A percentile compares a stretch with the other conserved stretches of the same genome.
Evolutionary conservation across 2,888 invertebrate species (phyloP).

Genomic region (Hoplodrina blanda): DNA sequence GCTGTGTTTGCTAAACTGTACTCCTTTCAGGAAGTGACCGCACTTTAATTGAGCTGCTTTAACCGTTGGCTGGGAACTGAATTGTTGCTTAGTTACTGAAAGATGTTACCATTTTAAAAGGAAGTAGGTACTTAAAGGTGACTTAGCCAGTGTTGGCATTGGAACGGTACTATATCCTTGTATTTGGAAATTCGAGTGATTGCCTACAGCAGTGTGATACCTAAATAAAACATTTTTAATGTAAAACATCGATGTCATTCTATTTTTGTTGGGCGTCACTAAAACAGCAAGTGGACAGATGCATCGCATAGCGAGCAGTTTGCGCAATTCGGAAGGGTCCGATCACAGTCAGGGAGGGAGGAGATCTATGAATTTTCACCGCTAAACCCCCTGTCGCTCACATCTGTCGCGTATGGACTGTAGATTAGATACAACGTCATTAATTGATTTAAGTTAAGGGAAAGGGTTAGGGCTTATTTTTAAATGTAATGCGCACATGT

Average conservation of each 20-base stretch:
- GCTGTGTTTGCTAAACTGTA: constrained; percentile 87
- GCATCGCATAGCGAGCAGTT: constrained; percentile 83
- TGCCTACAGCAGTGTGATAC: constrained; percentile 26
- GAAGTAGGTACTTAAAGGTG: constrained; percentile 68
- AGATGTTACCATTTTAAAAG: constrained; percentile 65
- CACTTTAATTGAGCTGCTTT: constrained; percentile 74
- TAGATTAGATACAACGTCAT: constrained; percentile 87
- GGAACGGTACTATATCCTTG: constrained; percentile 64
- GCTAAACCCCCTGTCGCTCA: constrained; percentile 85
- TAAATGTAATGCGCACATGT: constrained; percentile 75
- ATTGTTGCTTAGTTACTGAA: constrained; percentile 61
- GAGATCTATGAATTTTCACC: constrained; percentile 84
- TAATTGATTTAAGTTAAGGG: constrained; percentile 84
- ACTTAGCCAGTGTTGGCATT: constrained; percentile 66
- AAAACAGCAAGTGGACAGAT: constrained; percentile 87
- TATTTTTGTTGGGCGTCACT: constrained; percentile 52
- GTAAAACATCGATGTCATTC: constrained; percentile 63
- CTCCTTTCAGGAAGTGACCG: constrained; percentile 86
- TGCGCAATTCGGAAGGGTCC: constrained; percentile 87
- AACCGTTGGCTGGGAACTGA: constrained; percentile 69
- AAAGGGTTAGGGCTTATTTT: constrained; percentile 82
- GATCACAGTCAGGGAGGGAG: constrained; percentile 80
- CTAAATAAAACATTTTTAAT: constrained; percentile 20
- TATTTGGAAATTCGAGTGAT: constrained; percentile 61
- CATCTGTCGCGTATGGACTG: constrained; percentile 86